Percentiles rank a stretch among this genome's conserved stretches.
Evolutionary conservation across 2,797 vertebrate genomes (phyloP).

Genomic region (Balearica regulorum): DNA sequence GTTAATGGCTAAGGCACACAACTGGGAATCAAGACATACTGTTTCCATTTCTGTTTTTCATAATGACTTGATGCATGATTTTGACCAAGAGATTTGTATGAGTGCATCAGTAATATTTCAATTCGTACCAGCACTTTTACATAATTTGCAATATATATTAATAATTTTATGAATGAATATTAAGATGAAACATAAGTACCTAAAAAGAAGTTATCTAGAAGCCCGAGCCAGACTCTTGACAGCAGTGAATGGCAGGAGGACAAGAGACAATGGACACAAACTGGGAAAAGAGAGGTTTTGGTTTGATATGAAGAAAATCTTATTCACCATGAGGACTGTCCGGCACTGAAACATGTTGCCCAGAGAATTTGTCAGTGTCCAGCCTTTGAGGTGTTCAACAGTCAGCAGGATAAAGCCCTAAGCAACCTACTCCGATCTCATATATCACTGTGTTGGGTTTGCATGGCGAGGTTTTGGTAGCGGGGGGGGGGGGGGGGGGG

Average conservation of each 20-base stretch:
- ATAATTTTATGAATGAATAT: not conserved
- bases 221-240: not conserved
- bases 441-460: no score
- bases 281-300: not conserved
- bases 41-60: not conserved
- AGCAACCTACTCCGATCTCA: not conserved
- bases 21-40: not conserved
- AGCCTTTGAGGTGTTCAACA: not conserved
- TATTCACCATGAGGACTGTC: not conserved
- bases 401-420: not conserved
- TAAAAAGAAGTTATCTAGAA: not conserved
- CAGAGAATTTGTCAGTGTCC: not conserved
- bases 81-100: not conserved
- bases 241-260: not conserved
- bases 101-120: not conserved
- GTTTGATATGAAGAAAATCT: not conserved
- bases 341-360: not conserved
- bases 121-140: not conserved
- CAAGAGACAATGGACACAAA: not conserved
- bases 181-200: not conserved
- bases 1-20: not conserved
- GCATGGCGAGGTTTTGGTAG: no score
- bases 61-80: not conserved
- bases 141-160: not conserved
- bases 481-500: no score